Evolutionary conservation across 1,140 invertebrate species (phyloP).

Genomic region (Aleiodes sp.): DNA sequence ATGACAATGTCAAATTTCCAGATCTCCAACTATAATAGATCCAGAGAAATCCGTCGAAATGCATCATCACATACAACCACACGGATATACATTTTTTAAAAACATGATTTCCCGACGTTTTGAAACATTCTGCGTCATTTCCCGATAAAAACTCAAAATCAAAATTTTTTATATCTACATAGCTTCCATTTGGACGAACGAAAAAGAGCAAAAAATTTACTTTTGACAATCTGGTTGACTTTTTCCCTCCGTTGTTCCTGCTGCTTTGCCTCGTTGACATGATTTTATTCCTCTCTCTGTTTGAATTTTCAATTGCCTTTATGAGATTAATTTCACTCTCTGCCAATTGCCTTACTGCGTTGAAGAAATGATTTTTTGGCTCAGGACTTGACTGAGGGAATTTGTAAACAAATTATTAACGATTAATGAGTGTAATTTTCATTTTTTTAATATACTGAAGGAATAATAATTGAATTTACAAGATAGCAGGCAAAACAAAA

Average conservation of each 20-base stretch:
- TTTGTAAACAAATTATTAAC: not conserved
- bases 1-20: too few species aligned
- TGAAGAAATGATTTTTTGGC: constrained; percentile 44
- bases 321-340: constrained; percentile 58
- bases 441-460: not conserved
- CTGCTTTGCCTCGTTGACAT: constrained; percentile 40
- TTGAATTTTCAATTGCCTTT: constrained; percentile 52
- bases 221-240: constrained; percentile 38
- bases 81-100: too few species aligned
- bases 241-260: constrained; percentile 13
- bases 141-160: not conserved
- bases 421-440: not conserved
- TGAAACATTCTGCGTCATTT: too few species aligned
- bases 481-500: not conserved
- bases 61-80: too few species aligned
- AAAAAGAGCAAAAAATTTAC: constrained; percentile 40
- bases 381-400: constrained; percentile 46
- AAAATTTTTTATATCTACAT: too few species aligned
- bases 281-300: constrained; percentile 13
- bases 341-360: constrained; percentile 55
- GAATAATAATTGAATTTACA: not conserved
- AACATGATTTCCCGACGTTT: too few species aligned
- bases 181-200: not conserved
- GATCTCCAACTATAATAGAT: too few species aligned
- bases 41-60: too few species aligned